Evolutionary conservation across 2,797 vertebrate species (phyloP).

Genomic region (Sebastes umbrosus): DNA sequence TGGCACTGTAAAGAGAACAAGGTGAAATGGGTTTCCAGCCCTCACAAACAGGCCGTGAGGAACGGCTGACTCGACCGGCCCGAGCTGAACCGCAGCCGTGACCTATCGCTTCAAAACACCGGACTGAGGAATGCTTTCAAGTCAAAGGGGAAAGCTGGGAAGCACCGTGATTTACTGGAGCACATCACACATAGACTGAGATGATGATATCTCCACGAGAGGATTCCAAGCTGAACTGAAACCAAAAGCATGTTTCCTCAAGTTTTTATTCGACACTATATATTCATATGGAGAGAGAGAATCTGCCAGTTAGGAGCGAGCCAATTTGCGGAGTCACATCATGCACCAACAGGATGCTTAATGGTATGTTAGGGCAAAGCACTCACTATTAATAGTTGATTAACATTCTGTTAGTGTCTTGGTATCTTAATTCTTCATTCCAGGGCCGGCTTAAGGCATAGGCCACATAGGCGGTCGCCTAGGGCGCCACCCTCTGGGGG

Average conservation of each 20-base stretch:
- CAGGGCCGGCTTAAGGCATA: no score
- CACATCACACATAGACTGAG: conserved; percentile 1
- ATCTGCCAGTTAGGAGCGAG: neutral
- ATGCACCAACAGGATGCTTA: neutral
- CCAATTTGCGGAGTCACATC: neutral
- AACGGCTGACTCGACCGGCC: conserved; percentile 28
- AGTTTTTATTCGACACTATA: neutral
- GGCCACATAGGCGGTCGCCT: no score
- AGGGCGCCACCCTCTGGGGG: no score
- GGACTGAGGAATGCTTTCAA: conserved; percentile 52
- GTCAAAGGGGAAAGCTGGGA: conserved; percentile 17
- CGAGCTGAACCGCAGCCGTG: conserved; percentile 21
- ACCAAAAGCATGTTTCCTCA: conserved; percentile 16
- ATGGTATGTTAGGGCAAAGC: neutral
- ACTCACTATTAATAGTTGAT: neutral
- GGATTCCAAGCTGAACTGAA: conserved; percentile 14
- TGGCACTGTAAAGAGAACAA: conserved; percentile 64
- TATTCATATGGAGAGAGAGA: neutral
- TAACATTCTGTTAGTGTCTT: neutral
- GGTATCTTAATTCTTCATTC: neutral
- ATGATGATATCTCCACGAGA: conserved; percentile 15
- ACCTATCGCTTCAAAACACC: conserved; percentile 36
- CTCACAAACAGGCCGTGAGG: conserved; percentile 64
- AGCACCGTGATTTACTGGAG: conserved; percentile 19
- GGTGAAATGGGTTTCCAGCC: conserved; percentile 57